Base-by-base conservation (phyloP, 2,888 invertebrate species). In the Campoplex nolae region DNA sequence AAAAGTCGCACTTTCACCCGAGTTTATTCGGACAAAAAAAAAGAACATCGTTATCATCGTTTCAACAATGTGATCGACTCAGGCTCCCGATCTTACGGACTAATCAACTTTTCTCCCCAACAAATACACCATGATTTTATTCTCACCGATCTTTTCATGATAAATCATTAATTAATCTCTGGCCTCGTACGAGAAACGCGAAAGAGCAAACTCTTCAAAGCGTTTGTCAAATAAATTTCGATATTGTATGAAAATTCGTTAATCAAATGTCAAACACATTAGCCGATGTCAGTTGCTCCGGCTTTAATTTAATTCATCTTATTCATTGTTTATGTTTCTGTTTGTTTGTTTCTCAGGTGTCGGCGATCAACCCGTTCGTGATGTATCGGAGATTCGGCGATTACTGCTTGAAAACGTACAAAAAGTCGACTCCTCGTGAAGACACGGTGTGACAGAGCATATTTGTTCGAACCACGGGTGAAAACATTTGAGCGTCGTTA, bases 361-460 rank as follows among this genome's bases (percentile, higher is more conserved):
- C 91, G 91, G 92, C 89, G 89, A 90, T 90, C 87, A 92, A 91
- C 82, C 77, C 91, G 87, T 84, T 90, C 94, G 94, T 94, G 94
- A 94, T 94, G 94, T 90, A 89, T 94, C 93, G 93, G 93, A 93
- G 94, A 92, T 94, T 93, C 90, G 92, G 91, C 92, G 92, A 92
- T 93, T 91, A 92, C 90, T 93, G 91, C 89, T 90, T 91, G 89
- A 93, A 92, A 93, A 93, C 93, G 92, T 92, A 93, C 90, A 91
- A 91, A 90, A 92, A 93, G 90, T 91, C 91, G 90, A 92, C 91
- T 91, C 92, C 91, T 88, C 89, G 89, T 87, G 91, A 91, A 92
- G 91, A 92, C 90, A 92, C 91, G 88, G 94, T 94, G 94, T 94
- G 94, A 94, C 93, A 88, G 93, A 93, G 90, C 91, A 89, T 89